These are phyloP conservation scores for Clostera curtula DNA, from an alignment of 2,888 invertebrate species.

Conservation along the genomic window DNA sequence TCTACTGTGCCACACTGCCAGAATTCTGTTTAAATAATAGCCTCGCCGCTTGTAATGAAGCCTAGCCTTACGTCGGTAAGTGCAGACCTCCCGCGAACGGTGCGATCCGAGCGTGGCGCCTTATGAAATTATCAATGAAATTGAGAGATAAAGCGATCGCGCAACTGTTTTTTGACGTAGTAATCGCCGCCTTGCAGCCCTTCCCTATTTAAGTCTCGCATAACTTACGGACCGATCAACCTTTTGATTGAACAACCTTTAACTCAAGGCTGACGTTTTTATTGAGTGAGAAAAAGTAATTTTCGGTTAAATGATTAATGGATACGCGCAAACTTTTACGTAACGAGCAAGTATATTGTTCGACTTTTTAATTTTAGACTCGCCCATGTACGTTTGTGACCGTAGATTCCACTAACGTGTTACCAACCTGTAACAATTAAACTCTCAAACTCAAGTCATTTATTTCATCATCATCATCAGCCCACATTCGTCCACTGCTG, in stretches of 20 bases:
- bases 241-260: conserved; percentile 20
- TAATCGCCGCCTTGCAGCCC: conserved; percentile 46
- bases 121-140: conserved; percentile 66
- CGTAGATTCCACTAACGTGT: no score
- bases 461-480: no score
- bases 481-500: no score
- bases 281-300: no score
- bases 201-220: conserved; percentile 51
- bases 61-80: conserved; percentile 14
- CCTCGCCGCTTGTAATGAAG: neutral
- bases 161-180: conserved; percentile 48
- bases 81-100: conserved; percentile 53
- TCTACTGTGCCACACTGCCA: no score
- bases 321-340: no score
- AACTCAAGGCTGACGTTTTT: conserved; percentile 4
- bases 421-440: no score
- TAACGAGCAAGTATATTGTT: conserved; percentile 3
- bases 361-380: no score
- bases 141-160: conserved; percentile 62
- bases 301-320: no score
- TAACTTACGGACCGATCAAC: conserved; percentile 19
- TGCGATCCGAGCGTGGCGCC: conserved; percentile 32
- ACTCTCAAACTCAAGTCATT: no score
- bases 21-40: no score
- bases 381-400: no score